A percentile compares a stretch with the other conserved stretches of the same genome.
Evolutionary conservation across 2,113 vertebrate genomes (phyloP).

Genomic region (Tonatia bakeri): DNA sequence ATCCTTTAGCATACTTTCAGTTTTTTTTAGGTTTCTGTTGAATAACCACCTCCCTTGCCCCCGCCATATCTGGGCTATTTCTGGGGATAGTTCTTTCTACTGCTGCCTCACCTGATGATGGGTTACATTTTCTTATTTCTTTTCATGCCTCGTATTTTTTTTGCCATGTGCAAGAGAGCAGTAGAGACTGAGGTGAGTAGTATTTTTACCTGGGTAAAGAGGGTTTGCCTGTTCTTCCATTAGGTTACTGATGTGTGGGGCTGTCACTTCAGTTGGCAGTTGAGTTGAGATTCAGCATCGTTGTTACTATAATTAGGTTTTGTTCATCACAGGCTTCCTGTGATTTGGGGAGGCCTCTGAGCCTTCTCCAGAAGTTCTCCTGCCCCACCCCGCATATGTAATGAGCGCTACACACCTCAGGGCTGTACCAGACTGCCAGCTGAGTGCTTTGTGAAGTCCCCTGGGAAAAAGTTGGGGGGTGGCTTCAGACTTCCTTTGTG

Average conservation of each 20-base stretch:
- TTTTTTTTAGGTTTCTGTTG: neutral
- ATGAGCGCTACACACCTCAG: fast-evolving
- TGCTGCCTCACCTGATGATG: neutral
- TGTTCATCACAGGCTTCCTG: neutral
- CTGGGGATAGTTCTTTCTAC: neutral
- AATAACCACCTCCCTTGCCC: neutral
- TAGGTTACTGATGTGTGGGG: neutral
- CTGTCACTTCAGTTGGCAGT: neutral
- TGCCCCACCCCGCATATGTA: neutral
- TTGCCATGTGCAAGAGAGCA: neutral
- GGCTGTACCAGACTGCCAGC: neutral
- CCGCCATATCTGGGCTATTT: neutral
- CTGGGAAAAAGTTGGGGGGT: neutral
- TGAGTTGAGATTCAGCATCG: neutral
- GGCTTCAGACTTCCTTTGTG: neutral
- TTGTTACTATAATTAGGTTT: neutral
- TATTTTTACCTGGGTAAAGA: neutral
- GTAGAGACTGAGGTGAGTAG: neutral
- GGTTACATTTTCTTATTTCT: neutral
- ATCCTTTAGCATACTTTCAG: neutral
- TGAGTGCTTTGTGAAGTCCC: neutral
- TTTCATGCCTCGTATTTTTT: neutral
- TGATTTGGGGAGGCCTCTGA: neutral
- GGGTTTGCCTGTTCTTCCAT: fast-evolving
- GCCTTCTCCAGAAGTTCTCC: neutral